These are phyloP conservation scores for Trissoscelio sp. DNA, from an alignment of 2,888 invertebrate species.

Conservation along the genomic window DNA sequence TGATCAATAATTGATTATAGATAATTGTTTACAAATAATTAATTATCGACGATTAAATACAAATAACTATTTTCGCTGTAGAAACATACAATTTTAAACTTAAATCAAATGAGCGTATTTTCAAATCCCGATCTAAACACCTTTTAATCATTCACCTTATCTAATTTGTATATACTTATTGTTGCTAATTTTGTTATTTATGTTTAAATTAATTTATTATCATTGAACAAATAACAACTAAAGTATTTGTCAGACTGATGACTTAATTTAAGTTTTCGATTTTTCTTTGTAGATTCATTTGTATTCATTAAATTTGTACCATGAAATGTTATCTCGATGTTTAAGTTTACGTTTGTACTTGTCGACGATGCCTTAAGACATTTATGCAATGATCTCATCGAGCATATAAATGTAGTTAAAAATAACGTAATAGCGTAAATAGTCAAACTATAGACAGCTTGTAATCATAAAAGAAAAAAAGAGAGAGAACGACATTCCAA, in stretches of 20 bases:
- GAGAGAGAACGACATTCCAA: slow-evolving; percentile 19
- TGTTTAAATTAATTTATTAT: slow-evolving; percentile 26
- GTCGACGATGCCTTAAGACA: slow-evolving; percentile 30
- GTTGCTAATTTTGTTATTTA: slow-evolving; percentile 26
- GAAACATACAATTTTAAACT: no score
- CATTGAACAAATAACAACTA: slow-evolving; percentile 49
- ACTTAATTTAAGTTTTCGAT: slow-evolving; percentile 30
- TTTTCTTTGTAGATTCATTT: not conserved
- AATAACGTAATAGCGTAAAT: not conserved
- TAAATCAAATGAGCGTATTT: not conserved
- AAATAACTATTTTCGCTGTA: no score
- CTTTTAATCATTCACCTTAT: no score
- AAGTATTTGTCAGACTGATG: slow-evolving; percentile 56
- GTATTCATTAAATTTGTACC: slow-evolving; percentile 28
- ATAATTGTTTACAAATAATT: no score
- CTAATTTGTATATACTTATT: no score
- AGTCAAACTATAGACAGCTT: slow-evolving; percentile 1
- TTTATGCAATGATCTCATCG: slow-evolving; percentile 40
- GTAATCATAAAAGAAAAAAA: not conserved
- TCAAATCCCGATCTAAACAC: no score
- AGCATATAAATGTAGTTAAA: slow-evolving; percentile 22
- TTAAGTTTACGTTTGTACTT: slow-evolving; percentile 49
- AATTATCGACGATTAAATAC: no score
- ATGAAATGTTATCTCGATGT: slow-evolving; percentile 15
- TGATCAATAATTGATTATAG: no score